phyloP scores from a whole-genome alignment of 2,113 vertebrate genomes.

The Picathartes gymnocephalus region DNA sequence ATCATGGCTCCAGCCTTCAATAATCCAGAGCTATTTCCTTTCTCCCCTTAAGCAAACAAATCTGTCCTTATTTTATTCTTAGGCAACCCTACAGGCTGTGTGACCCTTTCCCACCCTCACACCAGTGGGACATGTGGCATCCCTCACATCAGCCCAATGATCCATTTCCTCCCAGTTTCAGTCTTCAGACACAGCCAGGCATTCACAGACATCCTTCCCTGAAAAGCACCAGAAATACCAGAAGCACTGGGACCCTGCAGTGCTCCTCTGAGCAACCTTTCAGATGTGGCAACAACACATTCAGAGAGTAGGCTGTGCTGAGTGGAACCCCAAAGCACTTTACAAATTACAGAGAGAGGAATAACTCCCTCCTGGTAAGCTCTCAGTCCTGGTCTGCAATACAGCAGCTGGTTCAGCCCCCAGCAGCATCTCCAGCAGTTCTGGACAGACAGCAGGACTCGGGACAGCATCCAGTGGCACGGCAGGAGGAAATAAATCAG shows the following conservation, averaged over 20 bases:
- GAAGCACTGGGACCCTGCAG: neutral
- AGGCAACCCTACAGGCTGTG: neutral
- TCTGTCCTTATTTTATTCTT: neutral
- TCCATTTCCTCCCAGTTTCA: neutral
- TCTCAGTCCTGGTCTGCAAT: neutral
- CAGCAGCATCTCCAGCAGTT: neutral
- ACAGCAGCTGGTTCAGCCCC: neutral
- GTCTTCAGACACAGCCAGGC: neutral
- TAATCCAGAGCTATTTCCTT: neutral
- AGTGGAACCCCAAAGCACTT: slow-evolving; percentile 28
- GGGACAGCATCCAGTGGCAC: neutral
- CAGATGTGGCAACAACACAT: neutral
- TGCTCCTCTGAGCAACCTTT: neutral
- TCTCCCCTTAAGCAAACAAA: neutral
- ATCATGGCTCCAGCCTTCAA: neutral
- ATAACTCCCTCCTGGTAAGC: neutral
- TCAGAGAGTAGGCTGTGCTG: neutral
- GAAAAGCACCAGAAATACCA: neutral
- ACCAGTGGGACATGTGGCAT: neutral
- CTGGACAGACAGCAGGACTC: neutral
- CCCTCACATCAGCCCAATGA: neutral
- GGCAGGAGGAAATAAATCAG: neutral
- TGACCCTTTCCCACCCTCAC: accelerated
- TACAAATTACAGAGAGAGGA: slow-evolving; percentile 17
- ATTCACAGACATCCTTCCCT: neutral